Conservation (phyloP, 2,888 invertebrate genomes). For the Drosophila kambysellisi region DNA sequence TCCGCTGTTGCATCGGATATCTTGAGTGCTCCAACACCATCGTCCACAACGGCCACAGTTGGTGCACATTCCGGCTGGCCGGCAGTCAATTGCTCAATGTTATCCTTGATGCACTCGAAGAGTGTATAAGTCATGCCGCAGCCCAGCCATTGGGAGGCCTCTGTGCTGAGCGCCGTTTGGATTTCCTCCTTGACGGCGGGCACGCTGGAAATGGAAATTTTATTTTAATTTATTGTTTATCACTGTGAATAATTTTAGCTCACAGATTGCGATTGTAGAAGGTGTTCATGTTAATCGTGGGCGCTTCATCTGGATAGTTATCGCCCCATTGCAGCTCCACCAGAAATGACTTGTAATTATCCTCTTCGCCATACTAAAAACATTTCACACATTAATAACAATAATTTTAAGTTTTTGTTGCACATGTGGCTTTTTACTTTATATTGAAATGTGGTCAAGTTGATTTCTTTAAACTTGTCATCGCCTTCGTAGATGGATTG, state of each 20-base stretch:
- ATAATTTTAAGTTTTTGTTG: neutral
- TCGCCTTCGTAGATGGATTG: constrained; percentile 98
- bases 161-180: constrained; percentile 87
- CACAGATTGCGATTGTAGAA: constrained; percentile 98
- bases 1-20: constrained; percentile 83
- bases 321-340: constrained; percentile 95
- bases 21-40: constrained; percentile 77
- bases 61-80: constrained; percentile 88
- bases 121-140: constrained; percentile 97
- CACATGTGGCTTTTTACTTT: constrained; percentile 88
- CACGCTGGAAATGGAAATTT: constrained; percentile 85
- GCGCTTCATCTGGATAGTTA: constrained; percentile 93
- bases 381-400: neutral
- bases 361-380: constrained; percentile 92
- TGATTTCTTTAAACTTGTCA: constrained; percentile 92
- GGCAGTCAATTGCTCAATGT: constrained; percentile 89
- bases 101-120: constrained; percentile 96
- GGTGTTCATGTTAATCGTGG: constrained; percentile 93
- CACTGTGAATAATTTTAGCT: constrained; percentile 84
- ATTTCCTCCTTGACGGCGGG: constrained; percentile 90
- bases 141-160: constrained; percentile 93
- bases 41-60: constrained; percentile 69
- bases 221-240: constrained; percentile 16
- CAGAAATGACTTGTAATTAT: constrained; percentile 92
- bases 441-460: constrained; percentile 93